Percentiles rank a stretch among this genome's conserved stretches.
Evolutionary conservation across 2,888 invertebrate species (phyloP).

Genomic region (Nomada fabriciana): DNA sequence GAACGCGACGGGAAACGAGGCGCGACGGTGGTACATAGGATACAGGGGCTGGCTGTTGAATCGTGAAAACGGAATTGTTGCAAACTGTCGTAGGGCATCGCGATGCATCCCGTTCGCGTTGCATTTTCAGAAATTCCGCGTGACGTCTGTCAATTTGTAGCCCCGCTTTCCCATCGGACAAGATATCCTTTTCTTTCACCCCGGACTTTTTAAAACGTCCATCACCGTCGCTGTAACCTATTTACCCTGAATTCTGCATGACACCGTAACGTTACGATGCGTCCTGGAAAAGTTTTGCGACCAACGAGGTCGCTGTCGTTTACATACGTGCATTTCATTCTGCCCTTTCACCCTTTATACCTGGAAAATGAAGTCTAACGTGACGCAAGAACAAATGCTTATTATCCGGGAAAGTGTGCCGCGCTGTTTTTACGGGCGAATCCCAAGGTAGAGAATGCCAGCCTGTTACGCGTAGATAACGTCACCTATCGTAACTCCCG

Average conservation of each 20-base stretch:
- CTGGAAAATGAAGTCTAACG: conserved; percentile 40
- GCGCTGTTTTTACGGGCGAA: not conserved
- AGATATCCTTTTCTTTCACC: conserved; percentile 34
- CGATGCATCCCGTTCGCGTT: not conserved
- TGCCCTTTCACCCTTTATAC: not conserved
- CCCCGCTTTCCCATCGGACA: not conserved
- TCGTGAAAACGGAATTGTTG: not conserved
- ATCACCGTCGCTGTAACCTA: conserved; percentile 44
- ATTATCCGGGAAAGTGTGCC: conserved; percentile 37
- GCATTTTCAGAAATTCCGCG: conserved; percentile 34
- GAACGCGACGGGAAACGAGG: not conserved
- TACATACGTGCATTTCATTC: conserved; percentile 23
- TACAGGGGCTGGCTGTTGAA: too few species aligned
- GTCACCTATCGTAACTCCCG: not conserved
- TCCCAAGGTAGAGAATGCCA: not conserved
- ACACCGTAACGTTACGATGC: conserved; percentile 35
- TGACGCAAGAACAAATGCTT: conserved; percentile 47
- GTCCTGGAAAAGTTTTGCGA: not conserved
- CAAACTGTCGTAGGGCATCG: conserved; percentile 1
- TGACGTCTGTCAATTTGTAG: conserved; percentile 59
- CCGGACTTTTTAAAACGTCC: conserved; percentile 50
- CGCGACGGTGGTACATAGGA: too few species aligned
- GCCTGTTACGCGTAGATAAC: conserved; percentile 8
- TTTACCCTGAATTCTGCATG: conserved; percentile 39
- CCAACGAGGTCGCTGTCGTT: not conserved